Evolutionary conservation across 2,888 invertebrate species (phyloP), one percentile per base, ranked within the genome.

Genomic region (Tryphoninae sp.): DNA sequence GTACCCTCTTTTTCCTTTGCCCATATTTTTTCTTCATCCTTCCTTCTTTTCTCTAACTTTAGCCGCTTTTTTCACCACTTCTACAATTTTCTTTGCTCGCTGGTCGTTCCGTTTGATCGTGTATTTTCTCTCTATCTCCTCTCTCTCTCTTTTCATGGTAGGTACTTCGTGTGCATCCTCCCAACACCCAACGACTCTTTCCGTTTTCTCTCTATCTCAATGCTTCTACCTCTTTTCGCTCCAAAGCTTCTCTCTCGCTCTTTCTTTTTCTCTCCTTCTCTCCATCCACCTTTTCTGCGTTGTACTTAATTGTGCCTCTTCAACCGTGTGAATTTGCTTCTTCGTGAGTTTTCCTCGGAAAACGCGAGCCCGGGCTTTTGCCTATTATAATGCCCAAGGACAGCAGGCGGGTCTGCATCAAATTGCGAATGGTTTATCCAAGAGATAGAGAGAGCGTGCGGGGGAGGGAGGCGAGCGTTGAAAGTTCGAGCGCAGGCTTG

Each of bases 301-400:
- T 51, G 62, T 77, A 78, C 76, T 83, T 84, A 84, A 83, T 83
- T 83, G 80, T 74, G 77, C 81, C 81, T 79, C 81, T 82, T 85
- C 81, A 83, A 75, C 61, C 81, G 80, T 75, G 80, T 40, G 58
- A 82, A 79, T 81, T 82, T 82, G 61, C 78, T 76, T 78, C 64
- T 53, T 71, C 58, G 49, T 53, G 11, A 58, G 22, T 78, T 75
- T 68, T 64, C 55, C 67, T 19, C 16, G 58, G 62, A 58, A 74
- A 71, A 74, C 42, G 11, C 40, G n/a, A 22, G 23, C 8, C 64
- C 22, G 33, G 49, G 42, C 4, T 33, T 33, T 33, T 6, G 26
- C 11, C 26, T 58, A n/a, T 45, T 19, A 45, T 8, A 62, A 77
- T 68, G 9, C 22, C 22, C n/a, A 26, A 65, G 16, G 67, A 45